A percentile compares a stretch with the other conserved stretches of the same genome.
Conservation (phyloP, 2,888 invertebrate genomes). For the Nomada ruficornis region DNA sequence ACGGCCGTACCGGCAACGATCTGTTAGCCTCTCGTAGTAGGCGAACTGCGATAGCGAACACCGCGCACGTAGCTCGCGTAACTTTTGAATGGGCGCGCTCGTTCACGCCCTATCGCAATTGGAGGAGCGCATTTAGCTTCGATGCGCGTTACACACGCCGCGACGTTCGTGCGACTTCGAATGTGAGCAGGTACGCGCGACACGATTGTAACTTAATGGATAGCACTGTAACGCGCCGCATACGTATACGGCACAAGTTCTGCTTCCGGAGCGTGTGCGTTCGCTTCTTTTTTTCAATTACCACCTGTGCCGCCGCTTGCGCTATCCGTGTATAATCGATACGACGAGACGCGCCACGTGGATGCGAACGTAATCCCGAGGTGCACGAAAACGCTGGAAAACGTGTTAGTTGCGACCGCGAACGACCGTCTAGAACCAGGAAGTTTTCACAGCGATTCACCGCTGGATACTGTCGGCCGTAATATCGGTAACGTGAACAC, state of each 20-base stretch:
- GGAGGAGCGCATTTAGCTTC: conserved; percentile 1
- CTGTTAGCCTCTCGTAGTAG: conserved; percentile 32
- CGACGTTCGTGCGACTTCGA: conserved; percentile 41
- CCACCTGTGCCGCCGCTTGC: too few species aligned
- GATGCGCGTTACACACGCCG: conserved; percentile 31
- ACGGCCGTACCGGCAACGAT: conserved; percentile 30
- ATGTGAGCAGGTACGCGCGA: conserved; percentile 13
- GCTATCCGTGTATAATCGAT: too few species aligned
- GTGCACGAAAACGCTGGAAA: too few species aligned
- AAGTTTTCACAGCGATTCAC: conserved; percentile 40
- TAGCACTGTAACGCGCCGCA: too few species aligned
- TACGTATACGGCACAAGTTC: too few species aligned
- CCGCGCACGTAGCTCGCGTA: conserved; percentile 14
- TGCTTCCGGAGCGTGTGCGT: too few species aligned
- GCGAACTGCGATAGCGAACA: conserved; percentile 45
- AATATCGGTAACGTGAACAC: conserved; percentile 58
- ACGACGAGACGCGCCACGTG: too few species aligned
- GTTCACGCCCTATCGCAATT: conserved; percentile 30
- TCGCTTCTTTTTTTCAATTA: too few species aligned
- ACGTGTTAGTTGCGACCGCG: neutral
- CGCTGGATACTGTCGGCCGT: conserved; percentile 28
- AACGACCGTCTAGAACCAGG: conserved; percentile 45
- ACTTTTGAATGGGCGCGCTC: neutral
- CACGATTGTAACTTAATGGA: conserved; percentile 15
- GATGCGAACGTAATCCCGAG: too few species aligned